Evolutionary conservation across 2,113 vertebrate genomes (phyloP), one percentile per base, ranked within the genome.

Genomic region (Erythrocercus mccallii): DNA sequence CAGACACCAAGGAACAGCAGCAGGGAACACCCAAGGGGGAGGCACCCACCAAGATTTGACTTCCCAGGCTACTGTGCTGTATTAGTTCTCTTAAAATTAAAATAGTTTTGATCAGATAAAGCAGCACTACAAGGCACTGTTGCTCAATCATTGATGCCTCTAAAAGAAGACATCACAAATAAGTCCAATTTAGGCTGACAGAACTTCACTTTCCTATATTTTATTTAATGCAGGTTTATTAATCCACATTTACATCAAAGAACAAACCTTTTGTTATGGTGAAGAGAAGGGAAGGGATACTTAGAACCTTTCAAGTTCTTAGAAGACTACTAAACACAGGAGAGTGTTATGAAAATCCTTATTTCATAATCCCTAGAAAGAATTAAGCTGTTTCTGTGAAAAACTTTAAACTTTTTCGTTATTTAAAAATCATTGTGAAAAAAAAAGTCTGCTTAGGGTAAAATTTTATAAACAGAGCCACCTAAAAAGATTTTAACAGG

Each of bases 201-300:
- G 58, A 88, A 77, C 45, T 68, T 84, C 89, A 91, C 45, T 89
- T 94, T 81, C 33, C 51, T 72, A 8, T 8, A n/a, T 91, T 89
- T 94, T 58, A 91, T 65, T 89, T 83, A 91, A 91, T 35, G 47
- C 42, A 77, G 38, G 42, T 73, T 57, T 95, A 91, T 97, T 97
- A 95, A 91, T 81, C 66, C 62, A 90, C 42, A 48, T 83, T 88
- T 93, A 79, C 50, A 72, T 25, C 37, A 44, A 82, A 85, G 40
- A 15, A 77, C 61, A 94, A 89, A 56, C 7, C 35, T 89, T 89
- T 72, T 72, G 11, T 72, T 62, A 50, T 1, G 76, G 12, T 6
- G 27, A 65, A 18, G 13, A 25, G 60, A 53, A 79, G 30, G n/a
- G 64, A 89, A 91, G 18, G 27, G 27, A 68, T 42, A 53, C 33